Evolutionary conservation across 2,113 vertebrate genomes (phyloP), one percentile per base, ranked within the genome.

Genomic region (Ophiodon elongatus): DNA sequence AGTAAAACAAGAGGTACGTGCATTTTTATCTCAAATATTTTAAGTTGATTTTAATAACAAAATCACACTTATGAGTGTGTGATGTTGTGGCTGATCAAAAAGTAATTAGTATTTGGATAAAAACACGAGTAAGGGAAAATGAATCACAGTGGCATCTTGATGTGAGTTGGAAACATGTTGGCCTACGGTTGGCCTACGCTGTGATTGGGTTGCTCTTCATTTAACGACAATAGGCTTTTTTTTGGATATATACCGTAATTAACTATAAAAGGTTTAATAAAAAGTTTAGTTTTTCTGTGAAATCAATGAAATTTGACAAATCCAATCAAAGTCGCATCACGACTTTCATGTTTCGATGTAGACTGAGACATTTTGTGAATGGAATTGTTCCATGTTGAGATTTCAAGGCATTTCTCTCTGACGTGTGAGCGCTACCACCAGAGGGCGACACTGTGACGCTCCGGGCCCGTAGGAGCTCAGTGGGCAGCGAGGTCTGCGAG

Each of bases 401-500:
- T 57, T 73, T 81, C n/a, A 10, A 74, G 39, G 27, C 47, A 65
- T 76, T 56, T 79, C n/a, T 59, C 50, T 60, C 63, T 64, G 41
- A 47, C 41, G 17, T 57, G 65, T 27, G 29, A 68, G 68, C 45
- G 8, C 59, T 47, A 65, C 89, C 93, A 90, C 79, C 76, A 91
- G 88, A 91, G 91, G 93, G 91, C 89, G 79, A 91, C 89, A 89
- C 90, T 86, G 78, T 74, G 87, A 60, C 62, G 76, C 77, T 85
- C 31, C 67, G 62, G 78, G 76, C 76, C 82, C 68, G 29, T 64
- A 80, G 80, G 83, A 90, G 83, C 76, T 76, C 83, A 75, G 87
- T 90, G 87, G 89, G 89, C 88, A 89, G 86, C 6, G 27, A 91
- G 89, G 92, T 93, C 88, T 90, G 87, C 29, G 6, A 91, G 88